phyloP scores from a whole-genome alignment of 2,113 vertebrate species.

The Ammodramus savannarum region DNA sequence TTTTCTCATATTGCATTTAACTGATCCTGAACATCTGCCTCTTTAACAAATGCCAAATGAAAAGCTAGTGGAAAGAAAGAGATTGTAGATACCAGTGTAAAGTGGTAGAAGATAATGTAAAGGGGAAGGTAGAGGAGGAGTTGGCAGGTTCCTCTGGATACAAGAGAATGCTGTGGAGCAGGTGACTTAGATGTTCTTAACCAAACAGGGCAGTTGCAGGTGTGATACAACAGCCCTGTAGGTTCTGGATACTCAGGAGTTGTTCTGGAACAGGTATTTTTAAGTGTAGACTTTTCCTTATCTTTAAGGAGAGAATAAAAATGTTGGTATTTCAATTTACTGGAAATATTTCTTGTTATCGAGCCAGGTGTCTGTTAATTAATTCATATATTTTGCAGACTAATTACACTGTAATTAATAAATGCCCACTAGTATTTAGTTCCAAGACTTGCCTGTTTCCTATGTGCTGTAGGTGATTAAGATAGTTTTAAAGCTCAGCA shows the following conservation, averaged over 20 bases:
- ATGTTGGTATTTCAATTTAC: neutral
- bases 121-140: neutral
- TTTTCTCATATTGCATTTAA: neutral
- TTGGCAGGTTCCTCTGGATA: neutral
- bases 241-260: neutral
- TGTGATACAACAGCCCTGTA: neutral
- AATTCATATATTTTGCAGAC: neutral
- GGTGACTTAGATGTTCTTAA: neutral
- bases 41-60: neutral
- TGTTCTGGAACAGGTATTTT: neutral
- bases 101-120: neutral
- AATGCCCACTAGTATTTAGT: neutral
- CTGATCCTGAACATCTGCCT: neutral
- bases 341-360: neutral
- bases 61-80: neutral
- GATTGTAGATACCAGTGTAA: neutral
- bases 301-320: neutral
- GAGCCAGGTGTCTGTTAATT: neutral
- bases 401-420: neutral
- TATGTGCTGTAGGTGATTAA: neutral
- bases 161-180: neutral
- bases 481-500: neutral
- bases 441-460: neutral
- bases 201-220: neutral
- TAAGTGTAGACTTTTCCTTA: neutral